Evolutionary conservation across 2,888 invertebrate genomes (phyloP), one percentile per base, ranked within the genome.

Genomic region (Argyresthia albistria): DNA sequence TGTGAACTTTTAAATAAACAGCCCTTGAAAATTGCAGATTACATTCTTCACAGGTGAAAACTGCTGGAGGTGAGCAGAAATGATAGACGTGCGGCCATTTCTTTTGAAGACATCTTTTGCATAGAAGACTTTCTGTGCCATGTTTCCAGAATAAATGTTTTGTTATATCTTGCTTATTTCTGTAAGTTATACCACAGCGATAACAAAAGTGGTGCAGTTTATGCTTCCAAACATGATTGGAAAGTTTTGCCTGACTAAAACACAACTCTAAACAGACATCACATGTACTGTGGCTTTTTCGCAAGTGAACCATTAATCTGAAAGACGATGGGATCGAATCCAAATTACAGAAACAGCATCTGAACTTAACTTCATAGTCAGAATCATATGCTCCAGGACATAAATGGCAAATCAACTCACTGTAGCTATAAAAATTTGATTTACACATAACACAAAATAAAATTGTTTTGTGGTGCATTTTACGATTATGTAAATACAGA

Each of bases 11-110:
- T 50, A 96, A 80, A 46, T 91, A 92, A 45, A 95, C 93, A 8
- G 96, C 95, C 64, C 87, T 91, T 4, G 93, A 89, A 67, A 96
- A 95, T 56, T 89, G 91, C 43, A 92, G 83, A 66, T 90, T 91
- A 70, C 96, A 96, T 67, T 94, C 93, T 60, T 96, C 96, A 79
- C 96, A 96, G 1, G 88, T 80, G 73, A 96, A 96, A 53, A 90
- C 88, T 9, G 90, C 79, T 3, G 96, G 95, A 43, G 96, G 96
- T 58, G 93, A 91, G 71, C 96, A 96, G 67, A 96, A 96, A 71
- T 96, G 96, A 80, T 96, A 96, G 7, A 96, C 93, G 75, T 96
- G 95, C 0, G 95, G 95, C 96, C 96, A 96, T 65, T 95, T 95
- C 69, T 96, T 96, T 67, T 96, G 95, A 51, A 95, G 76, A 73